Conservation (phyloP, 2,797 vertebrate genomes). For the Aulostomus chinensis region DNA sequence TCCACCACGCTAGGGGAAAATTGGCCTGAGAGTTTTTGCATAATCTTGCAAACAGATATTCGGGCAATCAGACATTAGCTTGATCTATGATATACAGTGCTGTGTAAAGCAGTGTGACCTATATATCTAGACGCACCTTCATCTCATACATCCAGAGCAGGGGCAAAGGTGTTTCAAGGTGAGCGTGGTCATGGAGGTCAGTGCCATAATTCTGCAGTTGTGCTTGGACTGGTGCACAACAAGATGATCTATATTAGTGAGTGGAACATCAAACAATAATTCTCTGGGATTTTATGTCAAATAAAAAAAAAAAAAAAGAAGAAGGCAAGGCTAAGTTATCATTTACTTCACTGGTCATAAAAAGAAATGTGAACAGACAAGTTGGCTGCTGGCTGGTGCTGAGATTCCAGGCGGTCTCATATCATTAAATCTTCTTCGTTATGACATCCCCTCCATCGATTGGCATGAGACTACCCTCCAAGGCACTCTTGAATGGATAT, state of each 20-base stretch:
- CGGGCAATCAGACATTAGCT: too few species aligned
- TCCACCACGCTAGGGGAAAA: too few species aligned
- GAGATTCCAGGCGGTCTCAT: conserved; percentile 44
- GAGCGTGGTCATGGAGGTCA: conserved; percentile 41
- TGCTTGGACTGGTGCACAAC: conserved; percentile 51
- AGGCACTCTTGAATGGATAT: too few species aligned
- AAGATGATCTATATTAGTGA: conserved; percentile 66
- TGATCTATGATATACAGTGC: too few species aligned
- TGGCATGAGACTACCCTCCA: too few species aligned
- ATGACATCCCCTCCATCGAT: too few species aligned
- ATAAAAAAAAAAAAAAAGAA: too few species aligned
- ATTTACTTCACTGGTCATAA: conserved; percentile 69
- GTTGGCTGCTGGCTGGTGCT: conserved; percentile 9
- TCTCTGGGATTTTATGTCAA: conserved; percentile 46
- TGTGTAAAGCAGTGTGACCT: too few species aligned
- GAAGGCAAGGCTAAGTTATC: conserved; percentile 54
- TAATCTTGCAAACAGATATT: too few species aligned
- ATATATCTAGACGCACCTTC: too few species aligned
- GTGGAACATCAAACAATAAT: conserved; percentile 70
- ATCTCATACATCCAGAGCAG: too few species aligned
- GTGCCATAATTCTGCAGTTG: conserved; percentile 62
- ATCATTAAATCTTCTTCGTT: conserved; percentile 47
- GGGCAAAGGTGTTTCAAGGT: conserved; percentile 69
- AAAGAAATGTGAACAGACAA: conserved; percentile 59
- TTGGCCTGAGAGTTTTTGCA: too few species aligned